These are phyloP conservation scores for Apodemus sylvaticus DNA, from an alignment of 2,113 vertebrate genomes.

Conservation along the genomic window DNA sequence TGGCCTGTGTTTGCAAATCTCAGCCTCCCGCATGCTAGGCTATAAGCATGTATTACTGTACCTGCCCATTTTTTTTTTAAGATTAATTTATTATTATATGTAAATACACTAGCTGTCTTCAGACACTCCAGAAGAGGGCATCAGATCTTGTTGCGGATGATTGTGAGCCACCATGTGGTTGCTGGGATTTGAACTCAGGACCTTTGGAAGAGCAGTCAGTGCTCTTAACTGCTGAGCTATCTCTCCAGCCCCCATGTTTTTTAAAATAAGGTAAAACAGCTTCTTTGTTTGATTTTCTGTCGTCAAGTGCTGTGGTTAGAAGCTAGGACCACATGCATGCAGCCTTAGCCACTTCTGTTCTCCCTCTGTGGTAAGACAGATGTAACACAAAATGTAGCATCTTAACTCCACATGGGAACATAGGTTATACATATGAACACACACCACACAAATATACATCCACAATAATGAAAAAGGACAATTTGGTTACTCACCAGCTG, in stretches of 20 bases:
- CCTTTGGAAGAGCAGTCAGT: no score
- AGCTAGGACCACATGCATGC: neutral
- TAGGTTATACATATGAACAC: neutral
- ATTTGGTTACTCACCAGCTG: neutral
- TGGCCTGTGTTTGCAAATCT: neutral
- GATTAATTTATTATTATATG: no score
- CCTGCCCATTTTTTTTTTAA: neutral
- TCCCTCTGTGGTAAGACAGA: neutral
- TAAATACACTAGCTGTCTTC: no score
- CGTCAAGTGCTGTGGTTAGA: neutral
- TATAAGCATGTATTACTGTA: neutral
- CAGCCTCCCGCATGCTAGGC: no score
- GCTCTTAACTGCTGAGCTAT: no score
- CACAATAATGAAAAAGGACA: neutral
- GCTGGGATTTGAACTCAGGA: no score
- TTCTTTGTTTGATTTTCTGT: neutral
- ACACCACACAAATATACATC: neutral
- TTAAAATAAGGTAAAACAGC: neutral
- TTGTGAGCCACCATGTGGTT: no score
- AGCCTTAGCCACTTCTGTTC: neutral
- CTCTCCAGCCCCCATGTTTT: neutral
- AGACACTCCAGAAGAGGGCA: no score
- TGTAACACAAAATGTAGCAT: neutral
- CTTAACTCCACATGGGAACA: neutral
- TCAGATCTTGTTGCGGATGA: no score